Evolutionary conservation across 2,797 vertebrate genomes (phyloP).

Genomic region (Arnoldichthys spilopterus): DNA sequence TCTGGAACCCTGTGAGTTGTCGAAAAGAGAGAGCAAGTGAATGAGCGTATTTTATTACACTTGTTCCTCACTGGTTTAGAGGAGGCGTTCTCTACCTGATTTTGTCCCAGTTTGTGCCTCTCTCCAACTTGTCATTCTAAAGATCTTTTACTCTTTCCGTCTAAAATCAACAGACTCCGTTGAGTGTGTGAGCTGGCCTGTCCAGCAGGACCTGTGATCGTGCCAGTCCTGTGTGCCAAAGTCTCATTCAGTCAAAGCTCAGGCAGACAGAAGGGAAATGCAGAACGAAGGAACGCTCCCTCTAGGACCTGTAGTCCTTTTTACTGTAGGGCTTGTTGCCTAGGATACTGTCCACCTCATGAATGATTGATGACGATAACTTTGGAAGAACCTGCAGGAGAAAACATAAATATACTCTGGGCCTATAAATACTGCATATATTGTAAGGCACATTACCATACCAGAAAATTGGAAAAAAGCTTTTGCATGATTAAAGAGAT

Average conservation of each 20-base stretch:
- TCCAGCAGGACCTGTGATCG: slow-evolving; percentile 41
- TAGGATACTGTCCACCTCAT: slow-evolving; percentile 98
- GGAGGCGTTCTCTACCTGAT: slow-evolving; percentile 26
- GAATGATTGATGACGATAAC: slow-evolving; percentile 93
- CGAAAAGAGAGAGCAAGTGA: slow-evolving; percentile 41
- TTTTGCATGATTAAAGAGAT: not conserved
- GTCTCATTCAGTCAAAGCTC: slow-evolving; percentile 39
- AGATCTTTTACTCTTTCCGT: slow-evolving; percentile 9
- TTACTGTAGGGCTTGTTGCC: slow-evolving; percentile 99
- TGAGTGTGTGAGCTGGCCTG: slow-evolving; percentile 25
- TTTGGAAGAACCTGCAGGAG: slow-evolving; percentile 93
- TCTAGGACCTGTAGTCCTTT: slow-evolving; percentile 97
- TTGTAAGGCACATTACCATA: not conserved
- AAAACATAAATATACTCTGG: not conserved
- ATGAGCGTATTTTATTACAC: slow-evolving; percentile 29
- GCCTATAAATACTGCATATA: not conserved
- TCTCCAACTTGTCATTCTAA: slow-evolving; percentile 22
- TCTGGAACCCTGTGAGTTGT: slow-evolving; percentile 39
- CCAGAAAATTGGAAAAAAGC: not conserved
- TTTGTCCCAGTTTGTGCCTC: slow-evolving; percentile 35
- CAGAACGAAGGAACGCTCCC: slow-evolving; percentile 16
- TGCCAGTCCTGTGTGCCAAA: slow-evolving; percentile 54
- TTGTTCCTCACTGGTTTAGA: slow-evolving; percentile 30
- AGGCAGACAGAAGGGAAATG: slow-evolving; percentile 36
- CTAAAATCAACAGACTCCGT: slow-evolving; percentile 32